These are phyloP conservation scores for Cydia strobilella DNA, from an alignment of 1,140 invertebrate species.

Conservation along the genomic window DNA sequence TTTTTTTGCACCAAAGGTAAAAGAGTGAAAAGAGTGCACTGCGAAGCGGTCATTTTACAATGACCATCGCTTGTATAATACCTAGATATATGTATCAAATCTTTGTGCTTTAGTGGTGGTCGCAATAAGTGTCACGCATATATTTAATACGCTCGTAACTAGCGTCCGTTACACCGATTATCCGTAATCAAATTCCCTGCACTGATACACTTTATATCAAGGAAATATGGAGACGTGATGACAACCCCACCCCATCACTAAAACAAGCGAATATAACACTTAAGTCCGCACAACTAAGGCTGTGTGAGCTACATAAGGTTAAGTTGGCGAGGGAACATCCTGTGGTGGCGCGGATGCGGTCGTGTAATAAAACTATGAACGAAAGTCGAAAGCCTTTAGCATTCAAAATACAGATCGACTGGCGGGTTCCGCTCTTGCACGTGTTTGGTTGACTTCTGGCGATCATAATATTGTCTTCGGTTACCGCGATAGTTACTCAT, in stretches of 20 bases:
- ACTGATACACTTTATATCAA: slow-evolving; percentile 10
- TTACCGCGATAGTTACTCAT: no score
- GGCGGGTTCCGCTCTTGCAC: background rate
- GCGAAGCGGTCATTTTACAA: no score
- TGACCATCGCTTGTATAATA: no score
- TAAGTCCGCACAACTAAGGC: slow-evolving; percentile 35
- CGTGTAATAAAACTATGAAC: slow-evolving; percentile 60
- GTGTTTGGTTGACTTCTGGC: background rate
- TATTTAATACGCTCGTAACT: background rate
- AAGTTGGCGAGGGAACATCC: slow-evolving; percentile 50
- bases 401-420: background rate
- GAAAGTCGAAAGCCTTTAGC: slow-evolving; percentile 29
- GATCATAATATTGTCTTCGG: no score
- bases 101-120: no score
- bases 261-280: slow-evolving; percentile 35
- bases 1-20: no score
- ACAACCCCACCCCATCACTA: background rate
- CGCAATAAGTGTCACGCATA: slow-evolving; percentile 1
- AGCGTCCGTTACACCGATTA: slow-evolving; percentile 12
- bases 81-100: no score
- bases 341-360: slow-evolving; percentile 68
- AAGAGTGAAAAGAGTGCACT: no score
- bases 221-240: slow-evolving; percentile 19
- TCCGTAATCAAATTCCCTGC: slow-evolving; percentile 3
- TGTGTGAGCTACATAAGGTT: background rate